Conservation (phyloP, 2,888 invertebrate species). For the Phorcus lineatus region DNA sequence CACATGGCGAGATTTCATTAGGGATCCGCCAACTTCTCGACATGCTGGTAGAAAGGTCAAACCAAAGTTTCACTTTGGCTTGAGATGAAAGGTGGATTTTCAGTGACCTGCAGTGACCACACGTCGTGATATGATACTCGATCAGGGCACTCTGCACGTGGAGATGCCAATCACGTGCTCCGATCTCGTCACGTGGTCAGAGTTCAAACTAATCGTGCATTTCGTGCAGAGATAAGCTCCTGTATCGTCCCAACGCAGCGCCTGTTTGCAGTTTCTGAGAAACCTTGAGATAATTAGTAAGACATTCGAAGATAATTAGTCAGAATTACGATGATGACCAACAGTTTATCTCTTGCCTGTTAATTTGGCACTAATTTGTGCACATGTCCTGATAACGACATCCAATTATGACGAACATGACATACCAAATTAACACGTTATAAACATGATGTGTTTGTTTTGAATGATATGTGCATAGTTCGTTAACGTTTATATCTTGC, state of each 20-base stretch:
- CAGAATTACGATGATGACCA: too few species aligned
- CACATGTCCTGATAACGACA: background rate
- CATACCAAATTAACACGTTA: too few species aligned
- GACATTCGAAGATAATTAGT: background rate
- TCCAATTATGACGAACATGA: background rate
- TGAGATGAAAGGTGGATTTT: background rate
- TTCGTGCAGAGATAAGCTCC: background rate
- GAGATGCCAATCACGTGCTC: slow-evolving; percentile 5
- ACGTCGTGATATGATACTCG: background rate
- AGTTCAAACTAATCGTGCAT: slow-evolving; percentile 12
- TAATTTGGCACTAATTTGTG: slow-evolving; percentile 10
- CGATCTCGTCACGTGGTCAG: slow-evolving; percentile 12
- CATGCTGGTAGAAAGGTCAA: background rate
- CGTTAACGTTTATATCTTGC: too few species aligned
- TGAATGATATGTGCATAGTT: too few species aligned
- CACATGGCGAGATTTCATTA: slow-evolving; percentile 16
- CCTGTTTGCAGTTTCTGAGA: background rate
- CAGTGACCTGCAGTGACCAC: slow-evolving; percentile 20
- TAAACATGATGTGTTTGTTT: too few species aligned
- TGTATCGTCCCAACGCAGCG: background rate
- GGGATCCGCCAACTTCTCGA: background rate
- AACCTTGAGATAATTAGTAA: background rate
- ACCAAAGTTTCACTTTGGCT: slow-evolving; percentile 4
- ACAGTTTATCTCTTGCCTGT: background rate
- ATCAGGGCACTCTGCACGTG: slow-evolving; percentile 12